Base-by-base conservation (phyloP, 1,140 invertebrate genomes). In the Drosophila sucinea region DNA sequence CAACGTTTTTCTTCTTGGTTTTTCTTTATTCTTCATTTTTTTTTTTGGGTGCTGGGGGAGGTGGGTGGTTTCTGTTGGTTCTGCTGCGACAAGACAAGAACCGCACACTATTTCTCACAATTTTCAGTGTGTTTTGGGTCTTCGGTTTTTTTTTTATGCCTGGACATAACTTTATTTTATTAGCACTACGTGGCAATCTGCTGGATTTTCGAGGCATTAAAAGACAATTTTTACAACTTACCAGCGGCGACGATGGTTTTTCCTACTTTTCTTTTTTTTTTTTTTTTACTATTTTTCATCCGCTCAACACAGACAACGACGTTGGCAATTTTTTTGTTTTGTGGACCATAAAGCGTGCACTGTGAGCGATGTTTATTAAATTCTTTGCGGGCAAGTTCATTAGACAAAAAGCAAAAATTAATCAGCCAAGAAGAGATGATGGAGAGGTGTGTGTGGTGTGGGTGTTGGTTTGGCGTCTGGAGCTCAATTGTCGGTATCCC, bases 211-310 rank as follows among this genome's bases (percentile, higher is more conserved):
- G 66, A 60, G 81, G 89, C 84, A 91, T 91, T 91, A 91, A 91
- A 91, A 91, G 84, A 91, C 81, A 85, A 91, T 91, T 91, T 91
- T 87, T 87, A 87, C 77, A 87, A 87, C 83, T 87, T 89, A 87
- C 84, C 83, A 87, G 64, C 77, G 83, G 64, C 74, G 77, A 61
- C 77, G 76, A 68, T 86, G 76, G 60, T 82, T 86, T 83, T 83
- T 87, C 67, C 74, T 73, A 72, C 83, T 67, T 67, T 75, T 65
- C 11, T 38, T 38, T 11, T 44, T 38, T 66, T 60, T 70, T 65
- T 44, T 67, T 67, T 71, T 65, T 23, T 82, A 79, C 72, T 83
- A 76, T 81, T 76, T 75, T 68, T 79, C 58, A 76, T 29, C 44
- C n/a, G 60, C 54, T 62, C 63, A 70, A 41, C 51, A 64, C 44